Percentiles rank a stretch among this genome's conserved stretches.
phyloP scores from a whole-genome alignment of 2,888 invertebrate genomes.

The Meghimatium bilineatum region DNA sequence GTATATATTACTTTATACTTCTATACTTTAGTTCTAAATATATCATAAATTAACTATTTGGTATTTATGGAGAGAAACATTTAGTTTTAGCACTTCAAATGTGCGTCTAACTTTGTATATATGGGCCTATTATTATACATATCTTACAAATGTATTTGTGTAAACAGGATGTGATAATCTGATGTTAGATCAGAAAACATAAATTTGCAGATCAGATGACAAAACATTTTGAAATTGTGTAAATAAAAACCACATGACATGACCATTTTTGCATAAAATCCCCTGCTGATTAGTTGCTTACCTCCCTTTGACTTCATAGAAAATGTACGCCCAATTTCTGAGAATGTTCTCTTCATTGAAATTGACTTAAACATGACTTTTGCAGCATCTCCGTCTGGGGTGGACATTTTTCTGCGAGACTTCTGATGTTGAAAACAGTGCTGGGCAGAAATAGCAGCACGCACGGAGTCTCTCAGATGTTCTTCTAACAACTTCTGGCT shows the following conservation, averaged over 20 bases:
- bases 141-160: too few relatives aligned
- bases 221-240: background rate
- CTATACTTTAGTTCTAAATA: too few relatives aligned
- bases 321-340: constrained; percentile 52
- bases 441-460: constrained; percentile 89
- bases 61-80: too few relatives aligned
- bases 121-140: too few relatives aligned
- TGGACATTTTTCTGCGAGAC: constrained; percentile 57
- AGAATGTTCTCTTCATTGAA: constrained; percentile 61
- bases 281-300: background rate
- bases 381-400: constrained; percentile 53
- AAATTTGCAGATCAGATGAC: background rate
- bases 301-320: constrained; percentile 46
- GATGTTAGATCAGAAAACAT: too few relatives aligned
- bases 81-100: too few relatives aligned
- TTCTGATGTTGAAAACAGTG: constrained; percentile 95
- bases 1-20: too few relatives aligned
- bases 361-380: constrained; percentile 51
- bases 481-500: constrained; percentile 85
- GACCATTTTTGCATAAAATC: too few relatives aligned
- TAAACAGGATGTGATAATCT: too few relatives aligned
- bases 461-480: constrained; percentile 86
- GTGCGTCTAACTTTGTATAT: too few relatives aligned
- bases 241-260: background rate
- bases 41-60: too few relatives aligned